phyloP scores from a whole-genome alignment of 2,113 vertebrate species.

The Meleagris gallopavo region DNA sequence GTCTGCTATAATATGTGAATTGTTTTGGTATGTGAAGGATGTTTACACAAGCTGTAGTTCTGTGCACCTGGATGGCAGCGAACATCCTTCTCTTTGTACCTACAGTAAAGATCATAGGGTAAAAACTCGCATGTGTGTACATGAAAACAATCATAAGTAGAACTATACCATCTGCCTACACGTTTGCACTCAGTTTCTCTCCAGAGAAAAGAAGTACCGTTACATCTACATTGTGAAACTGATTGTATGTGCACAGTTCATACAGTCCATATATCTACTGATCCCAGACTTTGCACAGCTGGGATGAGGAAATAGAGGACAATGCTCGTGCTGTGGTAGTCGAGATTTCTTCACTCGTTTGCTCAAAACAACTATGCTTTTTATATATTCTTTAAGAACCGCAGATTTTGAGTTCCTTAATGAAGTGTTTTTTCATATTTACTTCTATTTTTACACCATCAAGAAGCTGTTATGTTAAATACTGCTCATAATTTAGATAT shows the following conservation, averaged over 20 bases:
- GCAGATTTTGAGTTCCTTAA: not conserved
- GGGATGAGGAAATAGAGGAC: not conserved
- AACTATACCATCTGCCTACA: not conserved
- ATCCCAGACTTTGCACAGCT: not conserved
- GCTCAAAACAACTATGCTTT: not conserved
- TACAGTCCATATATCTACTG: not conserved
- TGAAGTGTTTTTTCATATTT: accelerated
- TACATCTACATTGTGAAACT: not conserved
- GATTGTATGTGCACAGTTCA: not conserved
- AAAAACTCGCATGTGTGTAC: not conserved
- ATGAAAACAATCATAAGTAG: not conserved
- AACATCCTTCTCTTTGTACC: slow-evolving; percentile 15
- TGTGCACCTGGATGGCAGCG: not conserved
- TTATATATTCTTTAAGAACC: not conserved
- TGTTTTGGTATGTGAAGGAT: not conserved
- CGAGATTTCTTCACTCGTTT: not conserved
- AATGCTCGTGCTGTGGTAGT: not conserved
- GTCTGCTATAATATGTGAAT: not conserved
- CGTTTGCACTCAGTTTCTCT: not conserved
- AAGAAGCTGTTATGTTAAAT: not conserved
- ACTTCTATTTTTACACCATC: not conserved
- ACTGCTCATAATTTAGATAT: not conserved
- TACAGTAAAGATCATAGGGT: not conserved
- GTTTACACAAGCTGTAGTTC: not conserved
- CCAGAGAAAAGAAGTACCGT: not conserved